Percentiles rank a stretch among this genome's conserved stretches.
Conservation (phyloP, 2,113 vertebrate species). For the Paratilapia polleni region DNA sequence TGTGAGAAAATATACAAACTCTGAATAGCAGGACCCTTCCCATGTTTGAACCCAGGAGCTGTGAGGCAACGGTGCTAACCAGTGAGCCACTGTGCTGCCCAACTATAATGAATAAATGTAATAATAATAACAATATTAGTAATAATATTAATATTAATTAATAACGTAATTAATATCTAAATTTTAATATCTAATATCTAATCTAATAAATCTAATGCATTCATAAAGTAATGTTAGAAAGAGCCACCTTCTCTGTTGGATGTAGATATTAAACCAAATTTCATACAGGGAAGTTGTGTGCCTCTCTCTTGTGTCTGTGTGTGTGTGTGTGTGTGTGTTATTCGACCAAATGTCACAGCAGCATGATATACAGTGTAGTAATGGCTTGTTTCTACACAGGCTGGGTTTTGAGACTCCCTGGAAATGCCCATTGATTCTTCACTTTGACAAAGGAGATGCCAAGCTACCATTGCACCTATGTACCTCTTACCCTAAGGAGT, state of each 20-base stretch:
- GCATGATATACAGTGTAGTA: background rate
- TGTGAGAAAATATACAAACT: too few relatives aligned
- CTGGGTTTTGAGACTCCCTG: background rate
- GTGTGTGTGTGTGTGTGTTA: background rate
- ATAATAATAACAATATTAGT: too few relatives aligned
- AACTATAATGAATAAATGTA: too few relatives aligned
- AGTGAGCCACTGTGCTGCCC: too few relatives aligned
- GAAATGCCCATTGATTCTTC: background rate
- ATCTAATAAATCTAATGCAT: too few relatives aligned
- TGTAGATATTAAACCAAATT: background rate
- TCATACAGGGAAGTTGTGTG: background rate
- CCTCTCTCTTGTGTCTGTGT: background rate
- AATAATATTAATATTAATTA: too few relatives aligned
- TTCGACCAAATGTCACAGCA: background rate
- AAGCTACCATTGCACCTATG: background rate
- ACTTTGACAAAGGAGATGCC: accelerated
- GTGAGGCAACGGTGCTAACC: too few relatives aligned
- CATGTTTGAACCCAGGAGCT: too few relatives aligned
- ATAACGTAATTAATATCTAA: too few relatives aligned
- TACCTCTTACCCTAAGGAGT: too few relatives aligned
- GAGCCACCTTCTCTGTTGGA: background rate
- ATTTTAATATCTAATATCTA: too few relatives aligned
- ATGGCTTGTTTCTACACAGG: background rate
- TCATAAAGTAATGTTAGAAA: background rate
- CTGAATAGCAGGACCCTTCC: too few relatives aligned